These are phyloP conservation scores for Melangyna quadrimaculata DNA, from an alignment of 2,888 invertebrate genomes.

Conservation along the genomic window DNA sequence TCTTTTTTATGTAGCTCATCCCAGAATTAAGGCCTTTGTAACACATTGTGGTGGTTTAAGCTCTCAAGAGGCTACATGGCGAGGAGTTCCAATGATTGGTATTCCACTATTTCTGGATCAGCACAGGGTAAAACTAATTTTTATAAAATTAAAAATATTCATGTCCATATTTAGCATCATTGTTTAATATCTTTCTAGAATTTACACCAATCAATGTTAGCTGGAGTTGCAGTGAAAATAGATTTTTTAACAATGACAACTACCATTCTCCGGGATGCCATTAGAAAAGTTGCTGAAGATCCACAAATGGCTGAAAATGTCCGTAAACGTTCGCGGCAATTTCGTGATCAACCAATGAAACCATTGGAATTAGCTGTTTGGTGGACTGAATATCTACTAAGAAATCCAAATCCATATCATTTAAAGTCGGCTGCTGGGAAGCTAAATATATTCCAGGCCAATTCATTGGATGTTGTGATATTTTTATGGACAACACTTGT, in stretches of 20 bases:
- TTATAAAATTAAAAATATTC: background rate
- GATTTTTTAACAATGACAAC: conserved; percentile 69
- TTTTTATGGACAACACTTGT: background rate
- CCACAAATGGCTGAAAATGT: conserved; percentile 72
- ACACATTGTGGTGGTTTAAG: conserved; percentile 77
- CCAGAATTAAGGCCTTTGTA: conserved; percentile 75
- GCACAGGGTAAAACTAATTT: conserved; percentile 46
- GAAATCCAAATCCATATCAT: conserved; percentile 82
- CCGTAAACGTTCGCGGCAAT: conserved; percentile 80
- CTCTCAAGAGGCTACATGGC: conserved; percentile 76
- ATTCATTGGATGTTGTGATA: conserved; percentile 78
- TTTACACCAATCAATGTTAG: conserved; percentile 46
- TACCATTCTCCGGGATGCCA: conserved; percentile 52
- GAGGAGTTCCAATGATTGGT: conserved; percentile 77
- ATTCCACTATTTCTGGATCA: conserved; percentile 77
- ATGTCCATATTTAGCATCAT: background rate
- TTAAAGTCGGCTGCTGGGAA: conserved; percentile 80
- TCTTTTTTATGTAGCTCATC: conserved; percentile 71
- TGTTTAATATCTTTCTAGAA: conserved; percentile 38
- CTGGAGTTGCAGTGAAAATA: conserved; percentile 72
- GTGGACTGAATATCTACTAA: conserved; percentile 85
- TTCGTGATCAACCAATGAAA: conserved; percentile 82
- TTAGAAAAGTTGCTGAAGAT: conserved; percentile 71
- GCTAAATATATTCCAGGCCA: conserved; percentile 81
- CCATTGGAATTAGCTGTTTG: conserved; percentile 83